These are phyloP conservation scores for Drosophila rubida DNA, from an alignment of 2,888 invertebrate genomes.

Conservation along the genomic window DNA sequence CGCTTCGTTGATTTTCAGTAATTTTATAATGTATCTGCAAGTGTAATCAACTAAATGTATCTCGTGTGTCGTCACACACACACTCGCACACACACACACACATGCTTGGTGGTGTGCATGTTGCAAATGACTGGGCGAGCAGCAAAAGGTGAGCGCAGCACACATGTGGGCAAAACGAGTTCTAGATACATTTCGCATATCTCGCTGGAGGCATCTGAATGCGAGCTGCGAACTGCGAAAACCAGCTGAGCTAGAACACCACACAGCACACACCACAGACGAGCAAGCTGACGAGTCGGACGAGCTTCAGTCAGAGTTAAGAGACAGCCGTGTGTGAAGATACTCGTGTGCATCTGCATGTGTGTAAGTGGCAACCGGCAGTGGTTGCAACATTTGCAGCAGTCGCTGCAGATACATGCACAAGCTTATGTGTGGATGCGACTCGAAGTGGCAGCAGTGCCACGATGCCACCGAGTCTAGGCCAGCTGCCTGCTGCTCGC, in stretches of 20 bases:
- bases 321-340: slow-evolving; percentile 26
- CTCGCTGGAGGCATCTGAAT: slow-evolving; percentile 62
- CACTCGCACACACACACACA: slow-evolving; percentile 32
- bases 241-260: slow-evolving; percentile 76
- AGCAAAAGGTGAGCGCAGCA: slow-evolving; percentile 42
- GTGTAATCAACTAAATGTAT: slow-evolving; percentile 71
- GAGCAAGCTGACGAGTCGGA: slow-evolving; percentile 25
- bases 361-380: slow-evolving; percentile 29
- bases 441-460: slow-evolving; percentile 42
- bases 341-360: slow-evolving; percentile 5
- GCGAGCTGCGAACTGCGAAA: slow-evolving; percentile 36
- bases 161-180: slow-evolving; percentile 55
- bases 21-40: slow-evolving; percentile 72
- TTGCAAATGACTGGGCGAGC: slow-evolving; percentile 75
- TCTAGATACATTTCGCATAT: slow-evolving; percentile 70
- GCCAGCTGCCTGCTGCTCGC: slow-evolving; percentile 37
- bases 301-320: slow-evolving; percentile 36
- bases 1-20: slow-evolving; percentile 73
- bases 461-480: slow-evolving; percentile 36
- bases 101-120: slow-evolving; percentile 68
- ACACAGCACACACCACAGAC: background rate
- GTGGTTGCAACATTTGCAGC: slow-evolving; percentile 45
- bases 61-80: slow-evolving; percentile 40
- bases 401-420: slow-evolving; percentile 40
- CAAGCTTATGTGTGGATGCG: slow-evolving; percentile 37